Evolutionary conservation across 2,888 invertebrate genomes (phyloP).

Genomic region (Emesis russula): DNA sequence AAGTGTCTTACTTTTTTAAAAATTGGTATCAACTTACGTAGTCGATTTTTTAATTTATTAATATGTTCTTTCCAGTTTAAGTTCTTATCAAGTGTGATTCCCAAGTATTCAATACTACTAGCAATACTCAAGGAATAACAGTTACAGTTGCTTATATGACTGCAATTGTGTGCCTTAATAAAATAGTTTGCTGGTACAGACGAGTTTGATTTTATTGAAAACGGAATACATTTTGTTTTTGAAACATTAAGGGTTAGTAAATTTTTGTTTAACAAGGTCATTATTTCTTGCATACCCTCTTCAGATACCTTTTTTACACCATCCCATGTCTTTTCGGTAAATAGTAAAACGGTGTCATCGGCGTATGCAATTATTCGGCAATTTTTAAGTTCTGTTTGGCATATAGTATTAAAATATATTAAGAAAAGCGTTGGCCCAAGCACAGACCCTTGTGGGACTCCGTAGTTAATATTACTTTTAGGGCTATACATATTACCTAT

Average conservation of each 20-base stretch:
- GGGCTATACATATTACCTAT: background rate
- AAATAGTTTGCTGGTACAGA: background rate
- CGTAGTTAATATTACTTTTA: background rate
- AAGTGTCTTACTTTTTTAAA: conserved; percentile 33
- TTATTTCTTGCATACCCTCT: background rate
- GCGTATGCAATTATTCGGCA: background rate
- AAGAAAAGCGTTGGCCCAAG: conserved; percentile 5
- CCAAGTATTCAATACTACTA: conserved; percentile 26
- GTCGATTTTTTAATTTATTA: background rate
- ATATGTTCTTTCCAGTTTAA: conserved; percentile 17
- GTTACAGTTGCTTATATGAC: background rate
- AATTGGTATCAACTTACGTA: conserved; percentile 11
- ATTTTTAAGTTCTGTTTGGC: background rate
- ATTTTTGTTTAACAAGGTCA: conserved; percentile 5
- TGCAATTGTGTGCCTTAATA: background rate
- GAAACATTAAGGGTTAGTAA: background rate
- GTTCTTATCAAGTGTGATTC: too few species aligned
- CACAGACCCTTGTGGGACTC: background rate
- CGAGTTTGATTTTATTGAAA: background rate
- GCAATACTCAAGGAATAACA: background rate
- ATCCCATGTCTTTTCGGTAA: background rate
- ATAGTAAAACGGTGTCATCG: background rate
- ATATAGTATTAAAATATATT: background rate
- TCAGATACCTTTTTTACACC: background rate
- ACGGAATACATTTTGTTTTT: conserved; percentile 11